Percentiles rank a stretch among this genome's conserved stretches.
Conservation (phyloP, 1,140 invertebrate genomes). For the Cydia pomonella region DNA sequence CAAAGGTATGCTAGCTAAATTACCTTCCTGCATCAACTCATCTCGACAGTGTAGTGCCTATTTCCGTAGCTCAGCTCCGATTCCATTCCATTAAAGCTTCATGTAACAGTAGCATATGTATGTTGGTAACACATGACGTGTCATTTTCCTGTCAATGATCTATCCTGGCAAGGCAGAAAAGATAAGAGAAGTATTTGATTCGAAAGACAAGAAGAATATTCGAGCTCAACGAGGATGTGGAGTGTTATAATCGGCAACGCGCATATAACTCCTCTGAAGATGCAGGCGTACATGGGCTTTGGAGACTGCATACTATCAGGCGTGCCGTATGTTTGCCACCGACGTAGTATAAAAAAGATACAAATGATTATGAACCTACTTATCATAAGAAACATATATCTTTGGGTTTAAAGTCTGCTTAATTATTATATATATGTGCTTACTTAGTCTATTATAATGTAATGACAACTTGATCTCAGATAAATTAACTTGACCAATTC, state of each 20-base stretch:
- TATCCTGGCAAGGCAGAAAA: not conserved
- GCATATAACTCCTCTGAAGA: too few relatives aligned
- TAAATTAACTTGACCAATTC: too few relatives aligned
- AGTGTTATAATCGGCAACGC: too few relatives aligned
- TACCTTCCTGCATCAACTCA: conserved; percentile 25
- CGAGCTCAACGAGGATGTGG: too few relatives aligned
- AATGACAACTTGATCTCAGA: too few relatives aligned
- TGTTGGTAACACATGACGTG: not conserved
- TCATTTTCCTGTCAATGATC: conserved; percentile 5
- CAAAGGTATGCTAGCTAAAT: conserved; percentile 17
- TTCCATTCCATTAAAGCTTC: conserved; percentile 22
- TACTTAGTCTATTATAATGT: too few relatives aligned
- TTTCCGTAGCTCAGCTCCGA: conserved; percentile 19
- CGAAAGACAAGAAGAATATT: not conserved
- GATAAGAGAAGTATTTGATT: not conserved
- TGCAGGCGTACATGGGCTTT: too few relatives aligned
- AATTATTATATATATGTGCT: not conserved
- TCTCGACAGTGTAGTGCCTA: conserved; percentile 24
- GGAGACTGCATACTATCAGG: too few relatives aligned
- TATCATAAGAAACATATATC: too few relatives aligned
- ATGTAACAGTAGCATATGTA: not conserved
- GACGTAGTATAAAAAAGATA: too few relatives aligned
- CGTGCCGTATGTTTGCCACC: too few relatives aligned
- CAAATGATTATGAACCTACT: too few relatives aligned
- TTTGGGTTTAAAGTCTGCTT: not conserved